Evolutionary conservation across 2,113 vertebrate genomes (phyloP).

Genomic region (Paedocypris sp.): DNA sequence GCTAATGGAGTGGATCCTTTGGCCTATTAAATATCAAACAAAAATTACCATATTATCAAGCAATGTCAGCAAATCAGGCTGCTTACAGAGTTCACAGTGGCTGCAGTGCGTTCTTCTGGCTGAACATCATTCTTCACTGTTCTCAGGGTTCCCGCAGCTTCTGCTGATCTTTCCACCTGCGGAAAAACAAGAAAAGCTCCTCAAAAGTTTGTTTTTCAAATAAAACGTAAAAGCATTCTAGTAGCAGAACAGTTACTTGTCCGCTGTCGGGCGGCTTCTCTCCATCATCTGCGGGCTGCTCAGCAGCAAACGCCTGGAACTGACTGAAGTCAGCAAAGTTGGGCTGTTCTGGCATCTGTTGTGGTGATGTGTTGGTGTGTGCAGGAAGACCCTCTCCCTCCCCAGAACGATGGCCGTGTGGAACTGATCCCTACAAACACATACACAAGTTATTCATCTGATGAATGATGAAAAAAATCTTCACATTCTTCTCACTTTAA

Average conservation of each 20-base stretch:
- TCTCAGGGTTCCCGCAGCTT: conserved; percentile 73
- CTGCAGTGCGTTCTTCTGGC: conserved; percentile 73
- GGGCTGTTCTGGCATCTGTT: conserved; percentile 95
- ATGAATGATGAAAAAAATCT: not conserved
- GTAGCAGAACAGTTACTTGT: too few species aligned
- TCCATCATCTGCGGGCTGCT: conserved; percentile 76
- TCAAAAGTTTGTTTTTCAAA: not conserved
- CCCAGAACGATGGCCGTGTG: conserved; percentile 70
- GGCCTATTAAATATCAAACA: conserved; percentile 52
- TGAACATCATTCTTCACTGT: conserved; percentile 80
- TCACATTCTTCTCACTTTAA: too few species aligned
- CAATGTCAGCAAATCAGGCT: too few species aligned
- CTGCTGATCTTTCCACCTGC: conserved; percentile 76
- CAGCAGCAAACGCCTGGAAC: conserved; percentile 84
- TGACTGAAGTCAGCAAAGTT: conserved; percentile 99
- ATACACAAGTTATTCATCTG: not conserved
- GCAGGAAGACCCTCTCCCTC: conserved; percentile 73
- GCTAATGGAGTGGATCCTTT: conserved; percentile 85
- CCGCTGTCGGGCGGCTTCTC: conserved; percentile 74
- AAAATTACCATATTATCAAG: too few species aligned
- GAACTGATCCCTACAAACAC: conserved; percentile 63
- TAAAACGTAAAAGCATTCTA: too few species aligned
- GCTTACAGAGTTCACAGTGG: conserved; percentile 74
- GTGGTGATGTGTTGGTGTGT: conserved; percentile 82
- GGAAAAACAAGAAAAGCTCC: not conserved